Conservation (phyloP, 2,888 invertebrate species). For the Melinopterus prodromus region DNA sequence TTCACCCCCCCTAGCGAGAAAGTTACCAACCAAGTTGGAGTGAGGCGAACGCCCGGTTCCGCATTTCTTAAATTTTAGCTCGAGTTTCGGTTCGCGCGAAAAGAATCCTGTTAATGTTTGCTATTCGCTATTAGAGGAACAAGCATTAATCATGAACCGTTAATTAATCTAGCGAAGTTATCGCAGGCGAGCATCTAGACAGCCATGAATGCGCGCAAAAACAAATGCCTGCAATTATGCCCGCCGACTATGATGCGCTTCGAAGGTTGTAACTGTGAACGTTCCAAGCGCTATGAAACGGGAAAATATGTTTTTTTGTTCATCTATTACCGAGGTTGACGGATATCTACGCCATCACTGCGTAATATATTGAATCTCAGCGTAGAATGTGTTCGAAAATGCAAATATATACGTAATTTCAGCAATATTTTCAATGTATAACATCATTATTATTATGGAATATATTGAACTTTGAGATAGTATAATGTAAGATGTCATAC, state of each 20-base stretch:
- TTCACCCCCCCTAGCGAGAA: constrained; percentile 14
- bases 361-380: not conserved
- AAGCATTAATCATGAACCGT: not conserved
- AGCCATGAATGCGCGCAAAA: constrained; percentile 26
- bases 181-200: constrained; percentile 25
- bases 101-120: not conserved
- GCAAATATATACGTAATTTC: too few species aligned
- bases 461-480: too few species aligned
- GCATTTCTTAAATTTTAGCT: not conserved
- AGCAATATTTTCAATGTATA: too few species aligned
- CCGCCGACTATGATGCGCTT: not conserved
- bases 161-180: constrained; percentile 4
- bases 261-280: not conserved
- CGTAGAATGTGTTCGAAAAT: too few species aligned
- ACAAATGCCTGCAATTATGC: constrained; percentile 22
- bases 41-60: not conserved
- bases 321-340: not conserved
- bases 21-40: not conserved
- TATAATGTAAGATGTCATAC: too few species aligned
- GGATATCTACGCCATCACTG: not conserved
- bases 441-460: too few species aligned
- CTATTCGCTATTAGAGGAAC: not conserved
- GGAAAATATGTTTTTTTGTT: not conserved
- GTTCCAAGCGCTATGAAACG: not conserved
- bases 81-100: not conserved